Conservation (phyloP, 2,797 vertebrate genomes). For the Steatocranus sp. region DNA sequence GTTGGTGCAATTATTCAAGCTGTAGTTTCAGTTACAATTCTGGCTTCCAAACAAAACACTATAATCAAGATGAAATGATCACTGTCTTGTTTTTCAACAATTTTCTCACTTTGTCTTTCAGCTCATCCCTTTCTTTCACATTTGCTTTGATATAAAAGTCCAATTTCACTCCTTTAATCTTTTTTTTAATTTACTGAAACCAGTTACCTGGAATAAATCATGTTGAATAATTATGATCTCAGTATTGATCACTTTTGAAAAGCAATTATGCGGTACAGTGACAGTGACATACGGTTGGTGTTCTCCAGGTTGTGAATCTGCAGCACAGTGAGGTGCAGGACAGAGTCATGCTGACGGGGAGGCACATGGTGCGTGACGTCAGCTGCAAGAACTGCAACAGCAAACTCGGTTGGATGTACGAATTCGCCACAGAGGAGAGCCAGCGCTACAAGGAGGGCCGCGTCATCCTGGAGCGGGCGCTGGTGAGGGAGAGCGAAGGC, state of each 20-base stretch:
- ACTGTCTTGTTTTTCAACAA: background rate
- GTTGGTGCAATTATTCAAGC: background rate
- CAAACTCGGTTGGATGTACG: constrained; percentile 98
- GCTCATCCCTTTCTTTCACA: background rate
- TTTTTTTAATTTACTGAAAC: background rate
- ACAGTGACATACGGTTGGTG: background rate
- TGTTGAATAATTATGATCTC: background rate
- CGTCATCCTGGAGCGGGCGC: constrained; percentile 92
- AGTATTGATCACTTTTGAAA: background rate
- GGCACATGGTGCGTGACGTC: constrained; percentile 97
- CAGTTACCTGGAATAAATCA: background rate
- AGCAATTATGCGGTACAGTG: background rate
- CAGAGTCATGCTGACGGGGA: constrained; percentile 94
- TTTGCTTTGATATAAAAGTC: background rate
- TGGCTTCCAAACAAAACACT: background rate
- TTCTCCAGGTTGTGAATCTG: constrained; percentile 89
- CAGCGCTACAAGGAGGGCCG: constrained; percentile 98
- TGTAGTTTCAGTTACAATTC: background rate
- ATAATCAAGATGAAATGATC: background rate
- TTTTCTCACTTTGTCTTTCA: background rate
- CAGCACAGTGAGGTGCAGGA: constrained; percentile 98
- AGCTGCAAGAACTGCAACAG: constrained; percentile 99
- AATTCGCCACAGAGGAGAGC: constrained; percentile 96
- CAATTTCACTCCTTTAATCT: background rate
- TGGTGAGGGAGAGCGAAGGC: constrained; percentile 96